Evolutionary conservation across 2,113 vertebrate genomes (phyloP), one percentile per base, ranked within the genome.

Genomic region (Myodes glareolus): DNA sequence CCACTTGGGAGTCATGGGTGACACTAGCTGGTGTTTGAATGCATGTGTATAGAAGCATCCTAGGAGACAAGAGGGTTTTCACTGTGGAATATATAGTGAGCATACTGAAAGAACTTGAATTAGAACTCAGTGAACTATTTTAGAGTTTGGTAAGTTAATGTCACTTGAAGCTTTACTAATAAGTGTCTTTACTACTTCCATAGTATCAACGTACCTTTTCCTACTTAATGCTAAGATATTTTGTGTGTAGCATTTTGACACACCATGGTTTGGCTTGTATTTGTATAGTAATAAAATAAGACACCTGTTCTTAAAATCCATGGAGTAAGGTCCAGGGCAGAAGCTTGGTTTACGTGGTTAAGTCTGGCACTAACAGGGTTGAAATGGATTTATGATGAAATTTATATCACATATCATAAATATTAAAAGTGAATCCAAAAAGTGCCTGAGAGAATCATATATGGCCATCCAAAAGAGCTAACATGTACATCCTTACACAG

Each of bases 401-500:
- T 95, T 87, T 87, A 87, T 94, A 27, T 95, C 65, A 80, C 14
- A 70, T 75, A 55, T 42, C 36, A 27, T 29, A 5, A 87, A 94
- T 31, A 84, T 52, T 78, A 89, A 93, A 94, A 88, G 19, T 78
- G 21, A 78, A 91, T 17, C 2, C 5, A 76, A 78, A 13, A 88
- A 45, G 0, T 10, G 77, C 4, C 63, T 73, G 2, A 73, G 63
- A 93, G 25, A 72, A 68, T 65, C 16, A 90, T 45, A 58, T 19
- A 29, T 1, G 72, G 31, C 0, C 5, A 52, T 75, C 47, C 36
- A 80, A 75, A 55, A n/a, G 76, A 96, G 13, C 6, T 72, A 94
- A 87, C 19, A 42, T 78, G 4, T 84, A 55, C 39, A 1, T 2
- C 1, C 1, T 3, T 84, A 21, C 17, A 80, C 42, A 67, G 61